A percentile compares a stretch with the other conserved stretches of the same genome.
Conservation (phyloP, 2,888 invertebrate species). For the Machimus atricapillus region DNA sequence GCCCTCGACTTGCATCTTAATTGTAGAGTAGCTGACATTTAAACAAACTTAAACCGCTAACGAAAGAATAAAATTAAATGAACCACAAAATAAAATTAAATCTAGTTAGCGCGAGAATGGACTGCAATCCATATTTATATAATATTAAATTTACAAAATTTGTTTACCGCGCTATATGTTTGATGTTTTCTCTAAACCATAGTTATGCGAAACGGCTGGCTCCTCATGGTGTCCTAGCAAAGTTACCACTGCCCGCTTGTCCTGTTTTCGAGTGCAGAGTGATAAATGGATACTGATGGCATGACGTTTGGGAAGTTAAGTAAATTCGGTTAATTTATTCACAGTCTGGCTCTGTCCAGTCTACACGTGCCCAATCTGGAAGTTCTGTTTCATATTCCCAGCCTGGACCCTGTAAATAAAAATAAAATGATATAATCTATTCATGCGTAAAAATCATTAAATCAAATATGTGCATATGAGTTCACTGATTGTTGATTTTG, state of each 20-base stretch:
- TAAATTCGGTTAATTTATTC: conserved; percentile 46
- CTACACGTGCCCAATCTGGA: conserved; percentile 89
- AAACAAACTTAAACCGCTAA: neutral
- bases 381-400: conserved; percentile 94
- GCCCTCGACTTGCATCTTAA: neutral
- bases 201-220: neutral
- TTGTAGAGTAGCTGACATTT: neutral
- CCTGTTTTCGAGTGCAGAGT: neutral
- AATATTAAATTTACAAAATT: neutral
- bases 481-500: neutral
- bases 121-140: neutral
- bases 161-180: neutral
- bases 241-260: neutral
- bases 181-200: neutral
- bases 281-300: conserved; percentile 21
- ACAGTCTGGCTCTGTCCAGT: conserved; percentile 79
- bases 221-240: neutral
- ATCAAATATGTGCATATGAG: neutral
- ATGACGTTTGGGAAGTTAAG: neutral
- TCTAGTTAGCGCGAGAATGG: neutral
- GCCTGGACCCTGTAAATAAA: conserved; percentile 78
- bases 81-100: conserved; percentile 1
- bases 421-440: neutral
- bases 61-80: neutral
- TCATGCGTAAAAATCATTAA: neutral